These are phyloP conservation scores for Centruroides vittatus DNA, from an alignment of 1,140 invertebrate species.

Conservation along the genomic window DNA sequence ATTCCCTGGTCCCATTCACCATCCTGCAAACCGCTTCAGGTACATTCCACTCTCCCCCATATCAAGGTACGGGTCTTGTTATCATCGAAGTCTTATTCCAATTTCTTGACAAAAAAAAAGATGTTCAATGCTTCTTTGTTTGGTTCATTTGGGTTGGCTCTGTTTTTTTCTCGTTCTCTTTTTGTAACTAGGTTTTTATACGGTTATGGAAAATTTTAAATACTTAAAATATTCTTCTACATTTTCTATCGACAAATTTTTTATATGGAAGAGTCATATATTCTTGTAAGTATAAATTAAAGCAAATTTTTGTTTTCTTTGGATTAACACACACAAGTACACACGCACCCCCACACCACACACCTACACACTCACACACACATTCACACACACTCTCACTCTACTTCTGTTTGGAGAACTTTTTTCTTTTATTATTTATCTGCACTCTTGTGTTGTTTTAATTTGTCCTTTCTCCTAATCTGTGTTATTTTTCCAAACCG, in stretches of 20 bases:
- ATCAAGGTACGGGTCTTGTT: slow-evolving; percentile 35
- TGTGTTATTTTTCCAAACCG: slow-evolving; percentile 7
- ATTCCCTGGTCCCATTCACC: slow-evolving; percentile 84
- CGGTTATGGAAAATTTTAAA: too few relatives aligned
- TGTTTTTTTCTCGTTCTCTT: too few relatives aligned
- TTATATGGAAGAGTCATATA: not conserved
- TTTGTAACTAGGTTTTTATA: too few relatives aligned
- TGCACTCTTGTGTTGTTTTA: slow-evolving; percentile 4
- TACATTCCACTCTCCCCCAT: slow-evolving; percentile 51
- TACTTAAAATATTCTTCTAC: not conserved
- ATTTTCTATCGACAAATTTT: not conserved
- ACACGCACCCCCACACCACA: too few relatives aligned
- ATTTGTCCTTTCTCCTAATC: slow-evolving; percentile 4
- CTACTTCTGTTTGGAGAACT: not conserved
- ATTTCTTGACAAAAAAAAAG: too few relatives aligned
- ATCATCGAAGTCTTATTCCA: too few relatives aligned
- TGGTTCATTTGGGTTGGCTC: too few relatives aligned
- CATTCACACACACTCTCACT: slow-evolving; percentile 1
- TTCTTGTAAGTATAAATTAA: not conserved
- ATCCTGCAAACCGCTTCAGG: slow-evolving; percentile 82
- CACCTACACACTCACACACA: too few relatives aligned
- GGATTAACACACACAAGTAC: too few relatives aligned
- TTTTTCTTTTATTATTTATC: slow-evolving; percentile 2
- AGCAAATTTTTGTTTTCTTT: slow-evolving; percentile 1
- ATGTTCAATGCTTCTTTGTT: too few relatives aligned